Base-by-base conservation (phyloP, 2,888 invertebrate genomes). In the Patella ulyssiponensis region DNA sequence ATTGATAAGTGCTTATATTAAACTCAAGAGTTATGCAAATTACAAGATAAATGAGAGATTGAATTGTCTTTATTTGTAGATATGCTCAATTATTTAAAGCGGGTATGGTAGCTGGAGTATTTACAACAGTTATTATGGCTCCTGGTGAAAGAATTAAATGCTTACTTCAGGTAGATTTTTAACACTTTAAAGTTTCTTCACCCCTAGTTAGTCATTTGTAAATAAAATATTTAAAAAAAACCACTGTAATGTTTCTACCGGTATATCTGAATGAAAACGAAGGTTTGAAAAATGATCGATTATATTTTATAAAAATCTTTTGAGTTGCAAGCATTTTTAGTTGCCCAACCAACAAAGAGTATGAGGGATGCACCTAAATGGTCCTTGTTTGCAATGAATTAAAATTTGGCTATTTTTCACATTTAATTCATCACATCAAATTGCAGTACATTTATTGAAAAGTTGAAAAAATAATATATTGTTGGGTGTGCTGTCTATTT, bases 111-210 rank as follows among this genome's bases (percentile, higher is more conserved):
- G 98, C 99, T 71, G 99, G 99, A n/a, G 95, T 99, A 75, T 97
- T 98, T 91, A 99, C 99, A 0, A 98, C 99, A 7, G 94, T 94
- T 2, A 96, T 99, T 79, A 99, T 98, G 97, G 97, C 98, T 17
- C 99, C 99, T 0, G 99, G 99, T 44, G 99, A 99, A 92, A 94
- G 99, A 88, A 98, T 99, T 83, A 99, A 99, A 92, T 99, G 99
- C 91, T 93, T 99, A 73, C 93, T 99, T 78, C 99, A 99, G 94
- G 94, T 93, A 84, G 14, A 44, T 44, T 44, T 44, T 44, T 44
- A 9, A 44, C 9, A 44, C 44, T 44, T 56, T 69, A 9, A 44
- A 77, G n/a, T 77, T 27, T 76, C 15, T 44, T 2, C 5, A 33
- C 5, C 15, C 9, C 14, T 5, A 5, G 33, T 69, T 20, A 69